These are phyloP conservation scores for Sipha maydis DNA, from an alignment of 2,888 invertebrate species.

Conservation along the genomic window DNA sequence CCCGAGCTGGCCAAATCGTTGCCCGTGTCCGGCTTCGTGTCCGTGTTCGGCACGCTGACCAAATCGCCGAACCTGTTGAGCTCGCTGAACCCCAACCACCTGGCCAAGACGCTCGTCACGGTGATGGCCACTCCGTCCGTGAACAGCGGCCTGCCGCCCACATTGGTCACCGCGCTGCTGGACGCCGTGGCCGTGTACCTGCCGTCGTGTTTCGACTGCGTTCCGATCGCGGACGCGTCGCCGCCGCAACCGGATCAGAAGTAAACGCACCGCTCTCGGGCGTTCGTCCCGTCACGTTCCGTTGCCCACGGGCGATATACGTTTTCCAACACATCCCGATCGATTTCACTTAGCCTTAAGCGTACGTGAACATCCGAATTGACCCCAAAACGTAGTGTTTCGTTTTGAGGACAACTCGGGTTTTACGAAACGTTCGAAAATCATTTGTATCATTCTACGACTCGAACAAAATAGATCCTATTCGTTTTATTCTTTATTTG, in stretches of 20 bases:
- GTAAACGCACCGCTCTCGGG: too few species aligned
- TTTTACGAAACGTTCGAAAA: too few species aligned
- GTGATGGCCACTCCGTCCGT: not conserved
- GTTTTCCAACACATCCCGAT: too few species aligned
- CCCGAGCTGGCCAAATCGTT: not conserved
- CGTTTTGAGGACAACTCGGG: too few species aligned
- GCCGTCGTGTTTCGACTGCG: not conserved
- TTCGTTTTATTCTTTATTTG: too few species aligned
- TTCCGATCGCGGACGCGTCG: not conserved
- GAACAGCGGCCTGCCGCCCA: not conserved
- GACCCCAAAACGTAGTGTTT: too few species aligned
- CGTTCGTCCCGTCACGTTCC: too few species aligned
- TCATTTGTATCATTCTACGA: too few species aligned
- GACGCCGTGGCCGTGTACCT: not conserved
- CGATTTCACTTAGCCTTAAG: too few species aligned
- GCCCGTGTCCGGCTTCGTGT: fast-evolving
- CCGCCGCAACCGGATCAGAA: not conserved
- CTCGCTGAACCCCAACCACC: not conserved
- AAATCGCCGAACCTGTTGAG: not conserved
- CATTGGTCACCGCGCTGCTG: fast-evolving
- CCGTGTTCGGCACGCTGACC: not conserved
- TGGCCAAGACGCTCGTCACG: not conserved
- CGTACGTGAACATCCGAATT: too few species aligned
- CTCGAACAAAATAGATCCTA: too few species aligned
- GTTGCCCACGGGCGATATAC: too few species aligned